Base-by-base conservation (phyloP, 1,140 invertebrate species). In the Drosophila gunungcola region DNA sequence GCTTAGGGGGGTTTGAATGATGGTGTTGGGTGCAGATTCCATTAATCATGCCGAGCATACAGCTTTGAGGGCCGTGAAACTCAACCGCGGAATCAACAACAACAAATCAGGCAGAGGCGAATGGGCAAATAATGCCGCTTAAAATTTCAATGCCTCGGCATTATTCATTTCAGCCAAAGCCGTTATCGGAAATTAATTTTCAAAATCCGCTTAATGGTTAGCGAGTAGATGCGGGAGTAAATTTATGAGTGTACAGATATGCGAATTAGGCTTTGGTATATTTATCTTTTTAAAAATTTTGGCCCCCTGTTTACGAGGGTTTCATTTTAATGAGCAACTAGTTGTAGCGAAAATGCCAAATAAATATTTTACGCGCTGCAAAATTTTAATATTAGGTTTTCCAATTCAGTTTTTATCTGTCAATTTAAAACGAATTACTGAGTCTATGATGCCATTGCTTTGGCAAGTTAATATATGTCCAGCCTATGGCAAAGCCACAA, bases 151-250 rank as follows among this genome's bases (percentile, higher is more conserved):
- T 77, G 61, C 49, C 55, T 58, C 53, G 74, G 62, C 62, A 76
- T 76, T 76, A 77, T 76, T 76, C 73, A 76, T 68, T 76, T 38
- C 34, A 34, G 34, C 42, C 55, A 49, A 53, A 76, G 54, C 62
- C 73, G 48, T 76, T 76, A 76, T 75, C 73, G 73, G 48, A 74
- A 67, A 75, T 75, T 75, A 75, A 75, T 75, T 75, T 75, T 52
- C 41, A 75, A 67, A 75, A 60, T 61, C 68, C 68, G 34, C 52
- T 48, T 70, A 70, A 70, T 70, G 67, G 58, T 74, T 55, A 63
- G 38, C 43, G 51, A 21, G 25, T 16, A 53, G 60, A 49, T 49
- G 32, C 25, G 52, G 45, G 45, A 39, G 13, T 52, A 11, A 34
- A 57, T 75, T 74, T 65, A 65, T 74, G 72, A 43, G 7, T 58